These are phyloP conservation scores for Cyaniris semiargus DNA, from an alignment of 2,888 invertebrate genomes.

Conservation along the genomic window DNA sequence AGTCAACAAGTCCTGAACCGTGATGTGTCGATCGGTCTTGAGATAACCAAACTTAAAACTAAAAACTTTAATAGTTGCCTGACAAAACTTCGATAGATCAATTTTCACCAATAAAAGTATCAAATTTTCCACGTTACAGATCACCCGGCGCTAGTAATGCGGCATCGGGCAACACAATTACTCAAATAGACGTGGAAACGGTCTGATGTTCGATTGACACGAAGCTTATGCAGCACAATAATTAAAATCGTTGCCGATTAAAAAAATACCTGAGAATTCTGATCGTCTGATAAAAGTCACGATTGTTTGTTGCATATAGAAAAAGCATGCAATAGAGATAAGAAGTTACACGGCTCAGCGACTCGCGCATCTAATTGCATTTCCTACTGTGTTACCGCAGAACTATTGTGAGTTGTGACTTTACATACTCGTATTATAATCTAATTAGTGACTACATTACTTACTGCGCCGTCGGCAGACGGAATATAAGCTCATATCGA, in stretches of 20 bases:
- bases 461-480: conserved; percentile 3
- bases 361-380: conserved; percentile 73
- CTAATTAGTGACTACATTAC: conserved; percentile 9
- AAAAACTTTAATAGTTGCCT: not conserved
- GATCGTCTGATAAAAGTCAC: conserved; percentile 72
- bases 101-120: not conserved
- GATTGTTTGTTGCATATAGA: conserved; percentile 80
- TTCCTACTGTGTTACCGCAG: conserved; percentile 75
- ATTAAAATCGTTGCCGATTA: conserved; percentile 72
- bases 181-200: conserved; percentile 28
- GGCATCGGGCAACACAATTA: conserved; percentile 14
- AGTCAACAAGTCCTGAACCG: no score
- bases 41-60: not conserved
- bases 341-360: conserved; percentile 75
- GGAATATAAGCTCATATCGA: conserved; percentile 3
- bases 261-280: conserved; percentile 76
- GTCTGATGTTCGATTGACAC: conserved; percentile 67
- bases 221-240: conserved; percentile 71
- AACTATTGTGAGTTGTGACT: conserved; percentile 55
- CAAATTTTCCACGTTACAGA: conserved; percentile 16
- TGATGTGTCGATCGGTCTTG: not conserved
- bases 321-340: conserved; percentile 80
- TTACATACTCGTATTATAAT: conserved; percentile 27
- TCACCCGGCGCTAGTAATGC: conserved; percentile 8
- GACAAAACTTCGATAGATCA: not conserved